These are phyloP conservation scores for Pherbina coryleti DNA, from an alignment of 2,888 invertebrate species.

Conservation along the genomic window DNA sequence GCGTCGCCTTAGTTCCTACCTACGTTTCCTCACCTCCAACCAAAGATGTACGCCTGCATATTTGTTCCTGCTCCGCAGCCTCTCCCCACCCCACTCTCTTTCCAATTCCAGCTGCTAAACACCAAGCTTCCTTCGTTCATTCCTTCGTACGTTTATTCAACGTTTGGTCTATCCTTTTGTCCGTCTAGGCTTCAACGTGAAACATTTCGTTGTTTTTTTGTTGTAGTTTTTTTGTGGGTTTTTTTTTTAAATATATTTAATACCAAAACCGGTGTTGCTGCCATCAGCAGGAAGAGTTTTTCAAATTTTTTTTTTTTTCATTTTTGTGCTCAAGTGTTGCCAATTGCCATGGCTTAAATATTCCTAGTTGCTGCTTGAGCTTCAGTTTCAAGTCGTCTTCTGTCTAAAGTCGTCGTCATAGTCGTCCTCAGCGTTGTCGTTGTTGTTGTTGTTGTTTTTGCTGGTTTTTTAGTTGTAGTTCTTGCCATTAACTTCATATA, in stretches of 20 bases:
- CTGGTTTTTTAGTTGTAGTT: constrained; percentile 6
- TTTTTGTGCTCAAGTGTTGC: constrained; percentile 30
- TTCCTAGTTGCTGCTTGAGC: constrained; percentile 32
- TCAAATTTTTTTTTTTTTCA: constrained; percentile 15
- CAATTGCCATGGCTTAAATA: constrained; percentile 32
- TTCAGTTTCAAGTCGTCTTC: constrained; percentile 18
- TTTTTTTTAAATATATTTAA: constrained; percentile 39
- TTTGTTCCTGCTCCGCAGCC: neutral
- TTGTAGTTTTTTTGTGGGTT: constrained; percentile 42
- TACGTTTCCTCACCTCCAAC: neutral
- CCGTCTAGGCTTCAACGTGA: neutral
- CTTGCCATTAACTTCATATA: neutral
- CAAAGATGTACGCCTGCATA: neutral
- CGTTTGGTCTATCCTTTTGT: neutral
- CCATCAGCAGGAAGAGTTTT: constrained; percentile 33
- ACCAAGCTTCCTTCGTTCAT: neutral
- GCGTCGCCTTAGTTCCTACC: neutral
- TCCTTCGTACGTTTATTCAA: neutral
- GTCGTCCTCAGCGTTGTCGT: constrained; percentile 2
- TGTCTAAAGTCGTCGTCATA: constrained; percentile 15
- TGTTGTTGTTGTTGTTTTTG: neutral
- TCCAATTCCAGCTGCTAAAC: neutral
- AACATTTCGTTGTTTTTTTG: constrained; percentile 12
- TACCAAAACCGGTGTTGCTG: constrained; percentile 38
- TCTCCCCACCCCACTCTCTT: neutral